Base-by-base conservation (phyloP, 2,888 invertebrate genomes). In the Neuroscelio doddi region DNA sequence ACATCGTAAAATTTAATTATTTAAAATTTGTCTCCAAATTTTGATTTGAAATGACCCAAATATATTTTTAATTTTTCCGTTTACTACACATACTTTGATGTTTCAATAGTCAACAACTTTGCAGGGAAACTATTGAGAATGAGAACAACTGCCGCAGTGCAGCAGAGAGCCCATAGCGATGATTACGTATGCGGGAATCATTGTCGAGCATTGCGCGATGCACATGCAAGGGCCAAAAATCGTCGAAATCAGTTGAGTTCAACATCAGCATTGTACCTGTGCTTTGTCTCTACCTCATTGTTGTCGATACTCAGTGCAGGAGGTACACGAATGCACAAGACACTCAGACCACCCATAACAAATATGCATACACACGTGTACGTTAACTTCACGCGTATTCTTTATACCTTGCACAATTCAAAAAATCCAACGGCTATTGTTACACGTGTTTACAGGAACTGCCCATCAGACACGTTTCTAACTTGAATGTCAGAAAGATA, bases 211-310 rank as follows among this genome's bases (percentile, higher is more conserved):
- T 72, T 70, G 73, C 72, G 75, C 77, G 79, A 77, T 75, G 81
- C 77, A 77, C 78, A 77, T 76, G 77, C 74, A 79, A 81, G 81
- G 81, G 76, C 80, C 81, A 82, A 82, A 83, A 83, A 83, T 83
- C 79, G 80, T 82, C 80, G 80, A 83, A 83, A 83, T 83, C 83
- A 82, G 82, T 82, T 79, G 83, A 82, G 83, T 83, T 82, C 82
- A 83, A 82, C 82, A 83, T 81, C 80, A 78, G 80, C 80, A 82
- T 83, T 83, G 83, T 83, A 77, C 77, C 79, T 78, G 75, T 77
- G 77, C 81, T 78, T 82, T 83, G 82, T 83, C 82, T 83, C 80
- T 77, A 70, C 69, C 75, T 80, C 83, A 83, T 83, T 83, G 83
- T 83, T 81, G 80, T 81, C 81, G 73, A 71, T 77, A 73, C 77